Base-by-base conservation (phyloP, 2,113 vertebrate genomes). In the Glareola pratincola region DNA sequence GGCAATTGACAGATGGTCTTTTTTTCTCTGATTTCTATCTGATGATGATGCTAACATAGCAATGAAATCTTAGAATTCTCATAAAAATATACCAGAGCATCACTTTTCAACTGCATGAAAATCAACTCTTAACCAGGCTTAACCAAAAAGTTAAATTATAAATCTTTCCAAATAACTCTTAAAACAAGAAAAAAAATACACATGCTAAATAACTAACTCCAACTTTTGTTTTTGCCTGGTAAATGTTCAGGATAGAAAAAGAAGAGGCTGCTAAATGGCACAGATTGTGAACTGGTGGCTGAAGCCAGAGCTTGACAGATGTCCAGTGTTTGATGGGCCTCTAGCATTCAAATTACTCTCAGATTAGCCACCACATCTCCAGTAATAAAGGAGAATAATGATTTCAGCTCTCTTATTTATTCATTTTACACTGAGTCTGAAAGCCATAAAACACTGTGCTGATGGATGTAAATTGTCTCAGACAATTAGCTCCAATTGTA, bases 401-500 rank as follows among this genome's bases (percentile, higher is more conserved):
- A 96, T 94, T 97, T 72, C 47, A 95, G 78, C 72, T 93, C 91
- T 57, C 62, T 96, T 98, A 96, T 97, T 97, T 97, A 96, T 97
- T 98, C 97, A 96, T 98, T 97, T 97, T 96, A 85, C 69, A 69
- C 87, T 69, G 77, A 94, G 89, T 95, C 95, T 96, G 81, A 97
- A 97, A 97, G 82, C 88, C 91, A 96, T 97, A 97, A 98, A 97
- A 85, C 85, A 92, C 85, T 71, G 45, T 72, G 41, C 93, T 97
- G 97, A 98, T 97, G 93, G 94, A 94, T 97, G 94, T 90, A 97
- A 97, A 98, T 97, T 41, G 89, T 96, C 93, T 97, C 97, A 97
- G 94, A 94, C 97, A 97, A 98, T 98, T 98, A 98, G 92, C 83
- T 97, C 72, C n/a, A 16, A 95, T 93, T 96, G 95, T 96, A 91